Base-by-base conservation (phyloP, 2,888 invertebrate genomes). In the Andrena fulva region DNA sequence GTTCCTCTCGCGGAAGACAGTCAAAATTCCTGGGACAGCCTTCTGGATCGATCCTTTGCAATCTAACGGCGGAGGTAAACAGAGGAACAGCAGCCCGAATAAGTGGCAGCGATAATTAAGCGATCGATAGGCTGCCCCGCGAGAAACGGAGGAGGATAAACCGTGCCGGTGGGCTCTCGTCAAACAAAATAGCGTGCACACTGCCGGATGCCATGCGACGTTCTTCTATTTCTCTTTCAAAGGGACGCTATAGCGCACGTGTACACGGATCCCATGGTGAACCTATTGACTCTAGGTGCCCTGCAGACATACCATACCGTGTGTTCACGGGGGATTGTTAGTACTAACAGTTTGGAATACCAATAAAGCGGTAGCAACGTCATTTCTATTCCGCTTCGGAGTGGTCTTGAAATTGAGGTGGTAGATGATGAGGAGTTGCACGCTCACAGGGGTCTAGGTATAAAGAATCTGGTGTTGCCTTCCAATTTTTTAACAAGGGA, bases 51-150 rank as follows among this genome's bases (percentile, higher is more conserved):
- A 64, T 77, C 27, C 29, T 29, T n/a, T n/a, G 50, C 31, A 64
- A 48, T 54, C 50, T 42, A 6, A 50, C 64, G 73, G 10, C 24
- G 59, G 66, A 82, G 80, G 77, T 79, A 81, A 76, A 84, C 48
- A 68, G 50, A 66, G 67, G 60, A 82, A 70, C 70, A 67, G 59
- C 67, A 73, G 72, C 68, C 63, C 74, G 77, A 84, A 84, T 66
- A 80, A 84, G 86, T 79, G 86, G 72, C 63, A 42, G 67, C 72
- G 80, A 77, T 85, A 86, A 85, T 85, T 80, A 80, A 76, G 59
- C 72, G 85, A 85, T 86, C 83, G 78, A 71, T 78, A 80, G 66
- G 62, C 73, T 48, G 76, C 70, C 83, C 72, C 66, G 64, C 69
- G 83, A 67, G 77, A 73, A 75, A 69, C 60, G 70, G 54, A 42